phyloP scores from a whole-genome alignment of 2,113 vertebrate genomes.

The Electrona antarctica region DNA sequence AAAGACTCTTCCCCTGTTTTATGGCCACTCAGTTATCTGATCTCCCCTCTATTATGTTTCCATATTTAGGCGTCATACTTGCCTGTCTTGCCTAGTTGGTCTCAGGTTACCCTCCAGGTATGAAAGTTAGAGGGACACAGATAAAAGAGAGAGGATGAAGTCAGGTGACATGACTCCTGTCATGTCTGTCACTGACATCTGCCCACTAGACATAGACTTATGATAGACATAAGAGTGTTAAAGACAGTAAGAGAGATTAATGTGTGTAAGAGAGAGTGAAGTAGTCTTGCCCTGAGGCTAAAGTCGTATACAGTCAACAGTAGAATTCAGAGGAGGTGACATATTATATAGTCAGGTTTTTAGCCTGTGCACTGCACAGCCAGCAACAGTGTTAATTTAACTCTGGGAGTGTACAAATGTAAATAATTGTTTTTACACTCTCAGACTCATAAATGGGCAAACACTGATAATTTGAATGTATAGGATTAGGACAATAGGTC shows the following conservation, averaged over 20 bases:
- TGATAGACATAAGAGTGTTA: neutral
- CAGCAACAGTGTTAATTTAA: no score
- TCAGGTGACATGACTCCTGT: neutral
- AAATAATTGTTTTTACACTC: no score
- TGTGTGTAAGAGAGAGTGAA: neutral
- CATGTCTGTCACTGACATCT: neutral
- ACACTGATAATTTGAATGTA: no score
- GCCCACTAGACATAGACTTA: neutral
- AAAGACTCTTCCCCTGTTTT: slow-evolving; percentile 7
- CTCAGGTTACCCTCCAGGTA: neutral
- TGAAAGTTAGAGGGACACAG: neutral
- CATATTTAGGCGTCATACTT: neutral
- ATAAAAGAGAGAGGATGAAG: neutral
- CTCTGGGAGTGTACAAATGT: no score
- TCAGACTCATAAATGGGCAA: no score
- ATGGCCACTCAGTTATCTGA: neutral
- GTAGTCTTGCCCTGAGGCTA: neutral
- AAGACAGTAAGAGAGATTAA: neutral
- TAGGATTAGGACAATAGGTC: no score
- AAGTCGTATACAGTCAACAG: no score
- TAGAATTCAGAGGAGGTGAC: no score
- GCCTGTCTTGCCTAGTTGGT: neutral
- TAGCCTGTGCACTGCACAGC: no score
- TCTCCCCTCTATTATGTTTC: neutral
- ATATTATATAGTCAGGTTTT: no score